Evolutionary conservation across 2,113 vertebrate species (phyloP).

Genomic region (Prionailurus bengalensis): DNA sequence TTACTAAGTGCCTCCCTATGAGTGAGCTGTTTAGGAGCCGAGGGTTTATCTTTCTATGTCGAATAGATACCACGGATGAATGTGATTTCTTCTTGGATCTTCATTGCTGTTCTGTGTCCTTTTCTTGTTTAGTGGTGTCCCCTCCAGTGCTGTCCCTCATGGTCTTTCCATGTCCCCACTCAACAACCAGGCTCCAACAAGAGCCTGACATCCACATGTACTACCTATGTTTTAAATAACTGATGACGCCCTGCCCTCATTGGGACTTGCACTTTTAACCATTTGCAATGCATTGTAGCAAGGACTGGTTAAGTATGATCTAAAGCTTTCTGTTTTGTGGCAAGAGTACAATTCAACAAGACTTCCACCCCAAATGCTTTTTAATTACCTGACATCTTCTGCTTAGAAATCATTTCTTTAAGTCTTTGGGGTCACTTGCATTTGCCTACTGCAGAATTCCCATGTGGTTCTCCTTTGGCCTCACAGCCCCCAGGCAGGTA

Average conservation of each 20-base stretch:
- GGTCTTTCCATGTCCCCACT: neutral
- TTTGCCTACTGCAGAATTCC: neutral
- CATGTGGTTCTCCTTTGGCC: neutral
- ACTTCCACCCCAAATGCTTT: neutral
- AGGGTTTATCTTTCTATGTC: neutral
- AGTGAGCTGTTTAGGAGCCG: neutral
- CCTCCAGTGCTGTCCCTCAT: neutral
- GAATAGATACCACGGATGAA: neutral
- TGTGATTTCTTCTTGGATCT: neutral
- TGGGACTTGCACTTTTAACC: neutral
- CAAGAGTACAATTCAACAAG: neutral
- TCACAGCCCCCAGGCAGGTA: neutral
- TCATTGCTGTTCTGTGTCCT: neutral
- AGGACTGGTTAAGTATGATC: neutral
- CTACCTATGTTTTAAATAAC: neutral
- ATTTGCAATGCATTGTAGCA: neutral
- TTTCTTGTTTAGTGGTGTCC: neutral
- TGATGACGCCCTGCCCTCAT: neutral
- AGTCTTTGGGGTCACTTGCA: neutral
- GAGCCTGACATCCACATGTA: neutral
- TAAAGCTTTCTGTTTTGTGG: slow-evolving; percentile 6
- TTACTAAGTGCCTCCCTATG: neutral
- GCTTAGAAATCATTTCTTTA: neutral
- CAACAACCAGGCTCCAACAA: neutral
- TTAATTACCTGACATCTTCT: slow-evolving; percentile 27